Conservation (phyloP, 2,113 vertebrate genomes). For the Aspiorhynchus laticeps region DNA sequence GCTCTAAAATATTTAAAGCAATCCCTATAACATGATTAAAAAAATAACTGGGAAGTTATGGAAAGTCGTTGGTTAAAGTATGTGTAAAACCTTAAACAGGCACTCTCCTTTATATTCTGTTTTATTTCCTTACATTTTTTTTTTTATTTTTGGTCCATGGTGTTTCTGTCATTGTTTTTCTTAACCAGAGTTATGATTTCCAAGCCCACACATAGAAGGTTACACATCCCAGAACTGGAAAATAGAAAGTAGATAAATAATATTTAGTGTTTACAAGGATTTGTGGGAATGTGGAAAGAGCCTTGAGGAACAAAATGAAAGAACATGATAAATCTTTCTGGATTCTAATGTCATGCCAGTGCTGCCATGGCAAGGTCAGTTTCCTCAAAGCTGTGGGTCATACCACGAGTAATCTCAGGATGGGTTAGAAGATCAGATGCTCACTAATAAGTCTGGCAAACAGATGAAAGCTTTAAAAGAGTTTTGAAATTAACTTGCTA, state of each 20-base stretch:
- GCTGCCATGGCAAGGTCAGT: constrained; percentile 15
- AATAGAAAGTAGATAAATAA: not conserved
- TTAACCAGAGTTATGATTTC: not conserved
- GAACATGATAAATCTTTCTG: constrained; percentile 9
- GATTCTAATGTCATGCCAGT: not conserved
- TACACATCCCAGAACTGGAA: not conserved
- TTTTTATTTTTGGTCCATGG: not conserved
- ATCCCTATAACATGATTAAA: not conserved
- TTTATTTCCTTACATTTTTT: not conserved
- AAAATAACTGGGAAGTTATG: not conserved
- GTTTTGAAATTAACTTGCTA: constrained; percentile 3
- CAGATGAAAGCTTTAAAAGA: constrained; percentile 35
- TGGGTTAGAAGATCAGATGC: not conserved
- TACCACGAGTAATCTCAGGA: not conserved
- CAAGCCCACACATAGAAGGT: not conserved
- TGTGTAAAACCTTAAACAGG: not conserved
- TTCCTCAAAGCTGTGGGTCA: constrained; percentile 1
- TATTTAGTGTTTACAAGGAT: not conserved
- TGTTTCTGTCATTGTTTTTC: not conserved
- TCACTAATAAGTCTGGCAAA: constrained; percentile 24
- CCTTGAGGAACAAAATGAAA: not conserved
- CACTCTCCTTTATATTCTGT: not conserved
- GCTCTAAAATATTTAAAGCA: not conserved
- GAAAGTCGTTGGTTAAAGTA: not conserved
- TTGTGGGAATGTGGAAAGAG: not conserved